Conservation (phyloP, 64 coral and sea anemone genomes). For the Montipora foliosa region DNA sequence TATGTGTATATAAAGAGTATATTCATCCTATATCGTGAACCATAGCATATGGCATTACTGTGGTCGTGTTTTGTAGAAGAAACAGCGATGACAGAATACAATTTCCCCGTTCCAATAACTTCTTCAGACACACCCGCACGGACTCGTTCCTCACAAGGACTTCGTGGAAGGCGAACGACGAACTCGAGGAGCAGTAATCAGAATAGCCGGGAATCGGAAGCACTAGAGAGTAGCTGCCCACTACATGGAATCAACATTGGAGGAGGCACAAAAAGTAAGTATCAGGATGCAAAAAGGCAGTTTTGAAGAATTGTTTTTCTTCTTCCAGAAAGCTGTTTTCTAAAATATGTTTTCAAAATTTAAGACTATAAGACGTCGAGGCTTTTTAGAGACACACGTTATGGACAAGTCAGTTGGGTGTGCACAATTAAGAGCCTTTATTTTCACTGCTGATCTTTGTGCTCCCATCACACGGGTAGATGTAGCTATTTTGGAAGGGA, state of each 20-base stretch:
- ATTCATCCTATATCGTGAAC: neutral
- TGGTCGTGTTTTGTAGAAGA: slow-evolving; percentile 14
- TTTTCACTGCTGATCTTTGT: no score
- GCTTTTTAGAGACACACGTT: no score
- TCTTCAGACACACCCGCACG: neutral
- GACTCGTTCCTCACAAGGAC: neutral
- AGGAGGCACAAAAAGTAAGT: neutral
- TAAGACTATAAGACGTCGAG: no score
- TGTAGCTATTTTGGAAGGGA: no score
- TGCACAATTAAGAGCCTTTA: no score
- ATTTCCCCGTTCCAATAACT: neutral
- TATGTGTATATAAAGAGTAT: neutral
- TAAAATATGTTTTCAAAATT: no score
- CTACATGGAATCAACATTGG: neutral
- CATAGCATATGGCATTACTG: neutral
- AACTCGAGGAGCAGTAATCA: neutral
- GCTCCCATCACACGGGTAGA: no score
- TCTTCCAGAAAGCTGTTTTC: no score
- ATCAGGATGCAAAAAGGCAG: no score
- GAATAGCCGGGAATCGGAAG: neutral
- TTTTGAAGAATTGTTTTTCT: no score
- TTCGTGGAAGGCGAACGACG: neutral
- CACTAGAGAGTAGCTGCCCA: neutral
- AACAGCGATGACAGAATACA: neutral
- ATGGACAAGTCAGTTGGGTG: no score